Evolutionary conservation across 2,888 invertebrate genomes (phyloP).

Genomic region (Colletes collaris): DNA sequence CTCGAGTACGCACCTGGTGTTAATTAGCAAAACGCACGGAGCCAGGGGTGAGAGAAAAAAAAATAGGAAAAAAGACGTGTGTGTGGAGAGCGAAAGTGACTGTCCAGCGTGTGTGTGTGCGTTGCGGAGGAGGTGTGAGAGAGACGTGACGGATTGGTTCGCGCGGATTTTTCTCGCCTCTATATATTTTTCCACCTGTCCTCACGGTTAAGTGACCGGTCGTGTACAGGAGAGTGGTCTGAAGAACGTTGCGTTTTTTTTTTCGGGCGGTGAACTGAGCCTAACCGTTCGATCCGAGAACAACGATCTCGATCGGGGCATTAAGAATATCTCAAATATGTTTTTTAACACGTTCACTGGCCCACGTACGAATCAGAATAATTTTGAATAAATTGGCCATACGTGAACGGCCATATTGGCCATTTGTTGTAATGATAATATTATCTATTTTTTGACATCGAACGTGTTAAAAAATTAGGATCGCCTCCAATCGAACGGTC

Average conservation of each 20-base stretch:
- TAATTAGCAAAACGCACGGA: constrained; percentile 61
- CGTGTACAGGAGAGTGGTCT: constrained; percentile 48
- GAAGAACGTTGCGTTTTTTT: constrained; percentile 38
- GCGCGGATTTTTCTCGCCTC: constrained; percentile 53
- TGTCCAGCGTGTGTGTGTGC: constrained; percentile 41
- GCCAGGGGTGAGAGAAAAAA: constrained; percentile 33
- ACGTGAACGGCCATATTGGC: no score
- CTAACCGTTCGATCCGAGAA: constrained; percentile 29
- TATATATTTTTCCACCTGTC: constrained; percentile 27
- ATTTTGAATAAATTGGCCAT: no score
- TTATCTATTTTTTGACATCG: no score
- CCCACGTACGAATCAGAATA: no score
- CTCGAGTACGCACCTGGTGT: constrained; percentile 51
- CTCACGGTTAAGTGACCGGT: constrained; percentile 49
- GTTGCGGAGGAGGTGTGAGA: constrained; percentile 63
- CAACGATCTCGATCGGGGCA: not conserved
- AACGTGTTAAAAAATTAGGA: constrained; percentile 2
- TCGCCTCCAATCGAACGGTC: constrained; percentile 49
- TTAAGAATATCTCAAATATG: no score
- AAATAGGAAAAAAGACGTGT: constrained; percentile 29
- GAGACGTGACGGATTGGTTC: constrained; percentile 56
- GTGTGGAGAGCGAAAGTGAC: constrained; percentile 14
- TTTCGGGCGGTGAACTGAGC: constrained; percentile 32
- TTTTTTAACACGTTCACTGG: no score
- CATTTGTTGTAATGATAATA: no score